Percentiles rank a stretch among this genome's conserved stretches.
Conservation (phyloP, 2,797 vertebrate genomes). For the Helarctos malayanus region DNA sequence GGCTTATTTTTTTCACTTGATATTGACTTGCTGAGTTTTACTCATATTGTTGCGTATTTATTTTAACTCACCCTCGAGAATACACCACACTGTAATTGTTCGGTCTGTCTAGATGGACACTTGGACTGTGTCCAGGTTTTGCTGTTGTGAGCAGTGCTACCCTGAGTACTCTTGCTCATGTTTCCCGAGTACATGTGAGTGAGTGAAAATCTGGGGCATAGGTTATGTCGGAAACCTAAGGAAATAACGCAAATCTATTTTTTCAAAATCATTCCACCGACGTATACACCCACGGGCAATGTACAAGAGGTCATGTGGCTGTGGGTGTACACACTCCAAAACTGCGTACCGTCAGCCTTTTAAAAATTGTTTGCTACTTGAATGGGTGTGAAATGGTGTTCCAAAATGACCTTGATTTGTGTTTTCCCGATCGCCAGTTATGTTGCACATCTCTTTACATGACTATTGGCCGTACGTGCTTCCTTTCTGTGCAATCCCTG, state of each 20-base stretch:
- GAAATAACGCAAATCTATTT: constrained; percentile 21
- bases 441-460: background rate
- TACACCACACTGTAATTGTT: background rate
- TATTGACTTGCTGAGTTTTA: background rate
- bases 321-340: background rate
- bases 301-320: background rate
- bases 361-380: background rate
- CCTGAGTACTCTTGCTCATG: constrained; percentile 18
- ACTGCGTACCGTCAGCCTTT: background rate
- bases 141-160: constrained; percentile 32
- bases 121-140: constrained; percentile 44
- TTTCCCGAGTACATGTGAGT: constrained; percentile 65
- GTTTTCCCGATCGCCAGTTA: background rate
- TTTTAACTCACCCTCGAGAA: background rate
- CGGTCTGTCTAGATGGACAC: background rate
- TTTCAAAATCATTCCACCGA: background rate
- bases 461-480: background rate
- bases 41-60: background rate
- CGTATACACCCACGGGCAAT: background rate
- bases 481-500: background rate
- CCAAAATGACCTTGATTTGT: background rate
- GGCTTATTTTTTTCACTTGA: background rate
- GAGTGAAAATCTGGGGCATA: constrained; percentile 41
- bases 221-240: constrained; percentile 47
- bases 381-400: background rate